These are phyloP conservation scores for Tarsius wallacei DNA, from an alignment of 2,797 vertebrate genomes.

Conservation along the genomic window DNA sequence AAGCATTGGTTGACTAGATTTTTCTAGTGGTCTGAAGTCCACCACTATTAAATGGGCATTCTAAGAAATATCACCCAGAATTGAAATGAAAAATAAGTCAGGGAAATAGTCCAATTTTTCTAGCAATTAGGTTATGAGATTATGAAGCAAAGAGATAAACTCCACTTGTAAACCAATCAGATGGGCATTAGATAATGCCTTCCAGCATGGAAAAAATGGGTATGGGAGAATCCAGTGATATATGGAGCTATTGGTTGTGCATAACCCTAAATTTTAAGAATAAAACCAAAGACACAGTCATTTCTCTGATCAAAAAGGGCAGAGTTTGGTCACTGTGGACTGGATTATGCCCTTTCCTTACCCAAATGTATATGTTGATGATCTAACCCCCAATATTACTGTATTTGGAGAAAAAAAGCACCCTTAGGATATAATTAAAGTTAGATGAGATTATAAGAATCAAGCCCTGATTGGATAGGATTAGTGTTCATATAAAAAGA, in stretches of 20 bases:
- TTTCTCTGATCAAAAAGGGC: neutral
- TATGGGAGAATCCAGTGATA: neutral
- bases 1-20: too few species aligned
- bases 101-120: neutral
- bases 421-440: neutral
- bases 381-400: too few species aligned
- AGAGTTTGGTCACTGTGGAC: neutral
- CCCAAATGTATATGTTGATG: neutral
- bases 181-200: neutral
- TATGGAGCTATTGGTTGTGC: neutral
- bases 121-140: neutral
- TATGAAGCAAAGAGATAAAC: neutral
- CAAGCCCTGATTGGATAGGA: neutral
- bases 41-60: neutral
- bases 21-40: neutral
- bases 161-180: neutral
- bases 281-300: neutral
- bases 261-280: neutral
- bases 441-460: neutral
- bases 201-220: neutral
- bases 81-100: neutral
- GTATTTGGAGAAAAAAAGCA: neutral
- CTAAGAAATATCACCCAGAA: neutral
- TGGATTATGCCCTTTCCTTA: neutral
- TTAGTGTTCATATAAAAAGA: neutral